A percentile compares a stretch with the other conserved stretches of the same genome.
Conservation (phyloP, 2,797 vertebrate genomes). For the Atherinosoma microstoma region DNA sequence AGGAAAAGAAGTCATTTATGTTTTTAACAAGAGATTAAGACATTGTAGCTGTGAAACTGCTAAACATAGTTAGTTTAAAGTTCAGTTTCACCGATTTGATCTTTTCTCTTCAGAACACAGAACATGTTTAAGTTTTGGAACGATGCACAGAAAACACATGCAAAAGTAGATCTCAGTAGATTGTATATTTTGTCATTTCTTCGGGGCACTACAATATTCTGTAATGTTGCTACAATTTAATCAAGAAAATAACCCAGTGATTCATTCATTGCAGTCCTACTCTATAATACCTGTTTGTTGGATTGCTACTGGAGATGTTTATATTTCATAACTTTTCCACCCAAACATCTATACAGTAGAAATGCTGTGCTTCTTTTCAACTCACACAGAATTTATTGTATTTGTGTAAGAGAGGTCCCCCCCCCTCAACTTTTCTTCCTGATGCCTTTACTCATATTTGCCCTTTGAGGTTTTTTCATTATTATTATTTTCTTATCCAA, state of each 20-base stretch:
- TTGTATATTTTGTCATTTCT: not conserved
- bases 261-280: not conserved
- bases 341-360: not conserved
- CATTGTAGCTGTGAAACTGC: not conserved
- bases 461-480: too few relatives aligned
- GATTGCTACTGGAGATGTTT: not conserved
- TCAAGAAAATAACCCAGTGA: not conserved
- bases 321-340: not conserved
- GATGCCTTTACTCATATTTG: not conserved
- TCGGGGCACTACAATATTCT: too few relatives aligned
- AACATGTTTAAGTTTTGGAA: not conserved
- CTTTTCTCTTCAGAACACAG: not conserved
- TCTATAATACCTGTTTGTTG: not conserved
- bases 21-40: not conserved
- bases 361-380: not conserved
- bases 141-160: not conserved
- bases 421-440: not conserved
- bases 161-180: not conserved
- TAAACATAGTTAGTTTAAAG: not conserved
- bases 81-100: not conserved
- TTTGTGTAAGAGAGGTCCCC: conserved; percentile 1
- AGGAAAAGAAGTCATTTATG: not conserved
- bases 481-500: not conserved
- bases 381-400: not conserved
- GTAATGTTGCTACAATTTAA: not conserved